Percentiles rank a stretch among this genome's conserved stretches.
These are phyloP conservation scores for Cerastoderma edule DNA, from an alignment of 2,888 invertebrate genomes.

Conservation along the genomic window DNA sequence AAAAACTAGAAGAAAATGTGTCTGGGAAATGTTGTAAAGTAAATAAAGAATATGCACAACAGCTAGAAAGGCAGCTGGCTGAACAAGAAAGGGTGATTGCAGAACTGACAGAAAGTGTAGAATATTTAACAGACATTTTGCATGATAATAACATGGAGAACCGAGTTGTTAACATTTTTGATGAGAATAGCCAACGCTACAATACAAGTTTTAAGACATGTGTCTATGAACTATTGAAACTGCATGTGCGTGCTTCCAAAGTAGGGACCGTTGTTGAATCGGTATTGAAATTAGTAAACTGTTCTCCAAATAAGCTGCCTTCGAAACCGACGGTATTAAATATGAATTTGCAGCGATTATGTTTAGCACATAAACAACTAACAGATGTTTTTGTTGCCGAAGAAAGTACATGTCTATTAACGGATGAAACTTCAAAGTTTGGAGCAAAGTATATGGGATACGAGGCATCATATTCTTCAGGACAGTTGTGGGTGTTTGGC, in stretches of 20 bases:
- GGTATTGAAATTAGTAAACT: constrained; percentile 43
- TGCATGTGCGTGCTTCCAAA: constrained; percentile 42
- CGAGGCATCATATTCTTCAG: constrained; percentile 36
- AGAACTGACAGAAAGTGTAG: constrained; percentile 16
- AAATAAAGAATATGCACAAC: constrained; percentile 8
- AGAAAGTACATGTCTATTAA: constrained; percentile 33
- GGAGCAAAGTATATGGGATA: constrained; percentile 45
- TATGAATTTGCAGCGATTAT: constrained; percentile 51
- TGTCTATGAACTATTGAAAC: constrained; percentile 47
- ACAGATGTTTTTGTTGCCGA: constrained; percentile 41
- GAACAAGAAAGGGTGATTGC: not conserved
- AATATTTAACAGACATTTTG: constrained; percentile 23
- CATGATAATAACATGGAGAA: constrained; percentile 10
- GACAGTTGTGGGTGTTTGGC: constrained; percentile 47
- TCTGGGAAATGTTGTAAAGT: constrained; percentile 14
- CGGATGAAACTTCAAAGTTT: constrained; percentile 52
- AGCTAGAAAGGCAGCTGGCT: constrained; percentile 8
- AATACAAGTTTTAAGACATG: constrained; percentile 29
- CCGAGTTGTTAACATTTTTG: constrained; percentile 24
- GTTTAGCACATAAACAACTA: constrained; percentile 41
- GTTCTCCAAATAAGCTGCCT: constrained; percentile 35
- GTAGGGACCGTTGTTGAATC: constrained; percentile 29
- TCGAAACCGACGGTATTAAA: constrained; percentile 33
- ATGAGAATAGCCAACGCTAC: constrained; percentile 36
- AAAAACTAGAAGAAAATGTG: constrained; percentile 31